These are phyloP conservation scores for Plebejus melissa DNA, from an alignment of 2,888 invertebrate species.

Conservation along the genomic window DNA sequence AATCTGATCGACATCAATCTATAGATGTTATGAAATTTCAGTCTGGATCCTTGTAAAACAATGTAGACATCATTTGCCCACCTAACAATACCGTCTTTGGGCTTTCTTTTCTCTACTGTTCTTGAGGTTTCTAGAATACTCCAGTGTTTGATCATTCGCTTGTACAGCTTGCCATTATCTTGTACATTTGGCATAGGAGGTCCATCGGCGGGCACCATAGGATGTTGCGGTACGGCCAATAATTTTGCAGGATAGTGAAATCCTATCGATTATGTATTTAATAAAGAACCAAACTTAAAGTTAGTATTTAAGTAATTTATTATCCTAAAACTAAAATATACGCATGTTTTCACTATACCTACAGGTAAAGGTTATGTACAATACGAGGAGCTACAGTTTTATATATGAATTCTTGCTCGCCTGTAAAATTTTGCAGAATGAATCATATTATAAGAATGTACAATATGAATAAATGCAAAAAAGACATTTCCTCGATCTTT, in stretches of 20 bases:
- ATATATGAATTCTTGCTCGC: constrained; percentile 81
- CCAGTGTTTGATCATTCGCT: constrained; percentile 21
- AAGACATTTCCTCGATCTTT: constrained; percentile 74
- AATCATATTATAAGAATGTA: constrained; percentile 79
- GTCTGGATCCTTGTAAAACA: neutral
- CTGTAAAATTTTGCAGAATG: constrained; percentile 80
- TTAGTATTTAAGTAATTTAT: constrained; percentile 80
- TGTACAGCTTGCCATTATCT: constrained; percentile 25
- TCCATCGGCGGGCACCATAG: constrained; percentile 77
- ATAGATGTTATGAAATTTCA: neutral
- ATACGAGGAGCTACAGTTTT: constrained; percentile 79
- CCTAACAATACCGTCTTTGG: neutral
- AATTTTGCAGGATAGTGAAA: constrained; percentile 74
- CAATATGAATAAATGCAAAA: constrained; percentile 80
- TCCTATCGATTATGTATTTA: constrained; percentile 78
- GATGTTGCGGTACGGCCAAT: constrained; percentile 54
- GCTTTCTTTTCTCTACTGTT: constrained; percentile 21
- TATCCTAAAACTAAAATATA: constrained; percentile 79
- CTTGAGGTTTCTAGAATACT: constrained; percentile 19
- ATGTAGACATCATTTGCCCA: neutral
- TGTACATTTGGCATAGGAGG: constrained; percentile 72
- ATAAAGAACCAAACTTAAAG: constrained; percentile 80
- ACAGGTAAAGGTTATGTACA: constrained; percentile 78
- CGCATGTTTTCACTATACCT: constrained; percentile 79
- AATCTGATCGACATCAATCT: neutral